These are phyloP conservation scores for Oreortyx pictus DNA, from an alignment of 2,797 vertebrate genomes.

Conservation along the genomic window DNA sequence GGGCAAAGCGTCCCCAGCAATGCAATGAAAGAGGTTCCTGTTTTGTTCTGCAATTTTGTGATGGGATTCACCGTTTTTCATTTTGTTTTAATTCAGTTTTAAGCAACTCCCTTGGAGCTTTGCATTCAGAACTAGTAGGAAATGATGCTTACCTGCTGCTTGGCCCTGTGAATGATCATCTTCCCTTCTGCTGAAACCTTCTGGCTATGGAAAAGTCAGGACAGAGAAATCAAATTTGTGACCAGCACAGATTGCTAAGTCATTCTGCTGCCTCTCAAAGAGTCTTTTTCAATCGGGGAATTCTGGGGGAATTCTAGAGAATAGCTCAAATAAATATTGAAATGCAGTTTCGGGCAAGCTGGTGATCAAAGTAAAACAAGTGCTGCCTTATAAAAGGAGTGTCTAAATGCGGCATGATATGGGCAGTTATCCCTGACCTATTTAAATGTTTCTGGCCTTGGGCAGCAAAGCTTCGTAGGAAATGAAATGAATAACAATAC, in stretches of 20 bases:
- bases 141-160: background rate
- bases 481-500: constrained; percentile 43
- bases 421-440: constrained; percentile 64
- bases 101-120: background rate
- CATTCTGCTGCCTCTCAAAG: background rate
- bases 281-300: background rate
- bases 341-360: background rate
- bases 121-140: background rate
- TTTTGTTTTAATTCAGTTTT: background rate
- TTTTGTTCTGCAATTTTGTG: background rate
- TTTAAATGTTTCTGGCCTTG: constrained; percentile 62
- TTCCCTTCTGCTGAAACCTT: background rate
- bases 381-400: background rate
- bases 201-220: background rate
- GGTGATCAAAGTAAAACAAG: constrained; percentile 28
- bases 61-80: background rate
- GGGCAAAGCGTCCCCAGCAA: background rate
- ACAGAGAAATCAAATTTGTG: background rate
- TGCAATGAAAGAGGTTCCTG: rapidly evolving
- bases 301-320: background rate
- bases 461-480: constrained; percentile 38
- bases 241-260: background rate
- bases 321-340: constrained; percentile 19
- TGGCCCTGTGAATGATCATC: rapidly evolving
- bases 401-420: background rate